These are phyloP conservation scores for Steatornis caripensis DNA, from an alignment of 2,113 vertebrate species.

Conservation along the genomic window DNA sequence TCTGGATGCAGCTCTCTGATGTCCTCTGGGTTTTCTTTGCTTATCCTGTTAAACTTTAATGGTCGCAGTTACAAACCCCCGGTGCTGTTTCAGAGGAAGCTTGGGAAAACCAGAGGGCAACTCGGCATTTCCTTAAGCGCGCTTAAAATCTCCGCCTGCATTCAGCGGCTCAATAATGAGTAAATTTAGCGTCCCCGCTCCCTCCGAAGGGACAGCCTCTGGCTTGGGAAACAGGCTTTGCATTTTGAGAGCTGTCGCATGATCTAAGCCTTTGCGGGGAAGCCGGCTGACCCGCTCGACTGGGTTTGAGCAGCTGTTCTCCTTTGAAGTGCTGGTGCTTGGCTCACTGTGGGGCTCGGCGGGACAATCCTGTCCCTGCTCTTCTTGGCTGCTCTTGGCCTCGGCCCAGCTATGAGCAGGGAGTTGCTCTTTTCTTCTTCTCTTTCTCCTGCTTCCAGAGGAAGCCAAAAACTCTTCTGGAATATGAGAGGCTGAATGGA, in stretches of 20 bases:
- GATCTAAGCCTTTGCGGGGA: not conserved
- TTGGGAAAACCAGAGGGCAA: not conserved
- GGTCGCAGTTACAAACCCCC: not conserved
- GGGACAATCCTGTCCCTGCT: not conserved
- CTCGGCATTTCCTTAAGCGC: not conserved
- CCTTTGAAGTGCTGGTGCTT: not conserved
- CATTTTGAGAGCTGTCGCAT: not conserved
- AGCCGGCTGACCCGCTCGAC: not conserved
- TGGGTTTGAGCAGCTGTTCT: not conserved
- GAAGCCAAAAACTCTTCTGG: not conserved
- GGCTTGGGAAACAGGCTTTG: not conserved
- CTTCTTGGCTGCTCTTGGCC: not conserved
- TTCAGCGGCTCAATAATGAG: not conserved
- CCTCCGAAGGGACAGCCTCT: not conserved
- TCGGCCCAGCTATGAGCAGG: not conserved
- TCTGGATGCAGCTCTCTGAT: rapidly evolving
- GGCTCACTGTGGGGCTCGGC: not conserved
- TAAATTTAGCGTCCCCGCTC: rapidly evolving
- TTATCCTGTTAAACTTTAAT: not conserved
- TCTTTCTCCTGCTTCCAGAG: not conserved
- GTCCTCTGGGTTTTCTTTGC: not conserved
- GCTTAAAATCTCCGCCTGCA: not conserved
- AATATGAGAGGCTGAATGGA: not conserved
- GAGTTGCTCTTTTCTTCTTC: not conserved
- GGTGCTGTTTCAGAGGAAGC: too few relatives aligned